Conservation (phyloP, 2,888 invertebrate species). For the Brachypterus glaber region DNA sequence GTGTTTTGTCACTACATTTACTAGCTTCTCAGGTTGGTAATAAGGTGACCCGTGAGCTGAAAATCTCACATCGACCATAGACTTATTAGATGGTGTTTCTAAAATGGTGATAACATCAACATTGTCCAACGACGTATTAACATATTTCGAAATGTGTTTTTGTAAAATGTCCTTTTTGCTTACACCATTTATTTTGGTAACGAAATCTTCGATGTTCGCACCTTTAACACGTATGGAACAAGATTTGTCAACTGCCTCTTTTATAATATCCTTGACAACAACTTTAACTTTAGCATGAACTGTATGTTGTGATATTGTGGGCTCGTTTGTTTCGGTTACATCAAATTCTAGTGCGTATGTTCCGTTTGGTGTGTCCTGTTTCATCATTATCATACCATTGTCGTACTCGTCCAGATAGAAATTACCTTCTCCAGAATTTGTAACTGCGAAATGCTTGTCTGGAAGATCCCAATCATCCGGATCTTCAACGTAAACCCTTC, state of each 20-base stretch:
- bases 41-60: slow-evolving; percentile 93
- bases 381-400: slow-evolving; percentile 84
- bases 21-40: slow-evolving; percentile 77
- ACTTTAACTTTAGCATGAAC: slow-evolving; percentile 82
- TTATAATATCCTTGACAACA: slow-evolving; percentile 76
- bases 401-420: slow-evolving; percentile 61
- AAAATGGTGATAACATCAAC: slow-evolving; percentile 92
- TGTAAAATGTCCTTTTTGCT: slow-evolving; percentile 64
- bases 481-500: slow-evolving; percentile 88
- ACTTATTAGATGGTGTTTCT: slow-evolving; percentile 52
- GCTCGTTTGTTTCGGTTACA: slow-evolving; percentile 59
- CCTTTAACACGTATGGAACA: slow-evolving; percentile 82
- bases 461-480: slow-evolving; percentile 94
- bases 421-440: slow-evolving; percentile 52
- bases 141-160: slow-evolving; percentile 53
- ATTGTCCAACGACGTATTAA: slow-evolving; percentile 70
- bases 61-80: slow-evolving; percentile 75
- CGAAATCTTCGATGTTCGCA: slow-evolving; percentile 77
- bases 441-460: slow-evolving; percentile 73
- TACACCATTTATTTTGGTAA: slow-evolving; percentile 42
- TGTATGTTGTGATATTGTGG: slow-evolving; percentile 51
- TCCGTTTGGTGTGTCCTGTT: slow-evolving; percentile 62
- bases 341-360: slow-evolving; percentile 65
- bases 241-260: slow-evolving; percentile 85
- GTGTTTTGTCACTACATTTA: slow-evolving; percentile 70